Base-by-base conservation (phyloP, 2,888 invertebrate genomes). In the Eristalinus aeneus region DNA sequence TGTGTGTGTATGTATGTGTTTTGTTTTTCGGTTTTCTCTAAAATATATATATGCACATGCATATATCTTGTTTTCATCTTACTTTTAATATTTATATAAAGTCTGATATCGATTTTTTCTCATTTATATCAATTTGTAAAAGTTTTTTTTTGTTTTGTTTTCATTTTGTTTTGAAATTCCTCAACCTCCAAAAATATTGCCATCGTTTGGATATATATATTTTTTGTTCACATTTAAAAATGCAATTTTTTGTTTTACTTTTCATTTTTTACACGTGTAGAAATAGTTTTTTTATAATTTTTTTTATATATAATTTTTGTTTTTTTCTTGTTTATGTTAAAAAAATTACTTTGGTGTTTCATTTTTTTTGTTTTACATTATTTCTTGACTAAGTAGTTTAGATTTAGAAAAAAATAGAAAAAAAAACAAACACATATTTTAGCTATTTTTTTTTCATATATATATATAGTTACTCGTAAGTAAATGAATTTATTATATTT, bases 131-230 rank as follows among this genome's bases (percentile, higher is more conserved):
- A 78, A 78, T 83, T 77, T 84, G 78, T 80, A 75, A 86, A 81
- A 74, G 71, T 74, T 69, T 68, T 87, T 46, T 16, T 73, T 72
- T 8, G 61, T 80, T 84, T 76, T 74, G 61, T 67, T 87, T 74
- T 54, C 67, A 23, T 80, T 77, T 67, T 73, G 65, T 80, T 84
- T 85, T 88, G 87, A 87, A 88, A 89, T 89, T 88, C 76, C 80
- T 90, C 89, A 90, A 90, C 89, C 90, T 90, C 88, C 88, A 89
- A 89, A 90, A 89, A 89, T 90, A 90, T 90, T 90, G 89, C 90
- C 90, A 88, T 89, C 88, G 88, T 89, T 88, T 89, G 80, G 74
- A 81, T 81, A 81, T 86, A 87, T 79, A 81, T 73, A 82, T 88
- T 79, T 75, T 79, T 76, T 77, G 65, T 67, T 79, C 56, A 73